phyloP scores from a whole-genome alignment of 2,888 invertebrate genomes.

The Chloromyia formosa region DNA sequence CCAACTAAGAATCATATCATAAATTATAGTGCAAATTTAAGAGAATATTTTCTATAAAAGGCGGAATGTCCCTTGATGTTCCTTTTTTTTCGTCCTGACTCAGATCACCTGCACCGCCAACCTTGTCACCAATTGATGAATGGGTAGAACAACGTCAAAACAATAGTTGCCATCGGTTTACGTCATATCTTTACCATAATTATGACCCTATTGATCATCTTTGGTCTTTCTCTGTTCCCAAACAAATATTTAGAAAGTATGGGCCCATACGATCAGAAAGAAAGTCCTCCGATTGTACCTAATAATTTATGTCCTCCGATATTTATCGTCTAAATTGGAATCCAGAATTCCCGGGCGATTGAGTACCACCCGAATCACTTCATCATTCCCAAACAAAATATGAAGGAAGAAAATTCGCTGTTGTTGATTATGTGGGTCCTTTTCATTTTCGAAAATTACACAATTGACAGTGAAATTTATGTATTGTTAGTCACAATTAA shows the following conservation, averaged over 20 bases:
- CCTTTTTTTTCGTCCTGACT: too few species aligned
- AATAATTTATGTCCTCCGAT: constrained; percentile 30
- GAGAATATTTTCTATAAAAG: too few species aligned
- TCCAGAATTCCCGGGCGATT: background rate
- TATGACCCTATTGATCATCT: background rate
- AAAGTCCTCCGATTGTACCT: background rate
- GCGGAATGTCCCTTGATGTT: too few species aligned
- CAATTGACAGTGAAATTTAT: constrained; percentile 30
- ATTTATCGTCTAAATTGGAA: constrained; percentile 14
- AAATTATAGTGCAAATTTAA: too few species aligned
- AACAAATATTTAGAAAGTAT: constrained; percentile 14
- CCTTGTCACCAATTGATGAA: background rate
- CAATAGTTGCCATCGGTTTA: too few species aligned
- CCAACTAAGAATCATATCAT: too few species aligned
- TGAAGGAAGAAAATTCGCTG: background rate
- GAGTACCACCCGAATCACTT: constrained; percentile 9
- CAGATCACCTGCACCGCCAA: background rate
- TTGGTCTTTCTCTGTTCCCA: background rate
- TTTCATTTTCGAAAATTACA: constrained; percentile 7
- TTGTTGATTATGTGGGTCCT: constrained; percentile 41
- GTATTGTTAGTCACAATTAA: constrained; percentile 30
- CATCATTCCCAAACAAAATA: constrained; percentile 8
- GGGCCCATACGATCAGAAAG: background rate
- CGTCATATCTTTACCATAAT: background rate
- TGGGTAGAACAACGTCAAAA: too few species aligned